Conservation (phyloP, 2,888 invertebrate species). For the Pteria penguin region DNA sequence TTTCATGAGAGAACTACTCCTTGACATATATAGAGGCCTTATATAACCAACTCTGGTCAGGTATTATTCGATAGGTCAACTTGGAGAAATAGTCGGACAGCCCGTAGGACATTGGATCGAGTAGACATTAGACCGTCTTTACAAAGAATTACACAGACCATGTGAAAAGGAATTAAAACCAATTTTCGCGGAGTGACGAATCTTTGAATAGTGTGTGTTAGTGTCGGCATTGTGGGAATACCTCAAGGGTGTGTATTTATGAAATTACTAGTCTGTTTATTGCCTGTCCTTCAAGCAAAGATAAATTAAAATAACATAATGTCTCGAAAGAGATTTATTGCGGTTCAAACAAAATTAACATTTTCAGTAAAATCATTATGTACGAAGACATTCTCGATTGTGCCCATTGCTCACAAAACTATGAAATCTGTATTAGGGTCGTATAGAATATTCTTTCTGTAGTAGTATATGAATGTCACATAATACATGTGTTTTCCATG, state of each 20-base stretch:
- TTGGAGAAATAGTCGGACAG: not conserved
- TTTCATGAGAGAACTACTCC: too few species aligned
- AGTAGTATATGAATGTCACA: not conserved
- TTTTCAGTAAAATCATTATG: not conserved
- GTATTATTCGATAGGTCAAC: too few species aligned
- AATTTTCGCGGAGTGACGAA: not conserved
- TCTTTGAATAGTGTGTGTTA: not conserved
- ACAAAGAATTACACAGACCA: not conserved
- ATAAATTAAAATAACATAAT: not conserved
- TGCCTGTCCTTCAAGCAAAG: not conserved
- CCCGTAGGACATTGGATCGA: not conserved
- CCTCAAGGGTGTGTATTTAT: conserved; percentile 19
- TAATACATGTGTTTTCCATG: not conserved
- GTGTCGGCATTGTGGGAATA: conserved; percentile 16
- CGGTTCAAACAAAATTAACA: not conserved
- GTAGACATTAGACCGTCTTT: not conserved
- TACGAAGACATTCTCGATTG: not conserved
- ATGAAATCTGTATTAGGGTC: not conserved
- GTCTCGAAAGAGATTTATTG: not conserved
- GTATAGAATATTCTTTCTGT: not conserved
- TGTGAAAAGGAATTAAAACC: not conserved
- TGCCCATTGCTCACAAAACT: too few species aligned
- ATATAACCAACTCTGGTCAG: too few species aligned
- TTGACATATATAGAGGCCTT: too few species aligned
- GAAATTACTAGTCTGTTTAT: not conserved